Base-by-base conservation (phyloP, 2,113 vertebrate genomes). In the Oriolus oriolus region DNA sequence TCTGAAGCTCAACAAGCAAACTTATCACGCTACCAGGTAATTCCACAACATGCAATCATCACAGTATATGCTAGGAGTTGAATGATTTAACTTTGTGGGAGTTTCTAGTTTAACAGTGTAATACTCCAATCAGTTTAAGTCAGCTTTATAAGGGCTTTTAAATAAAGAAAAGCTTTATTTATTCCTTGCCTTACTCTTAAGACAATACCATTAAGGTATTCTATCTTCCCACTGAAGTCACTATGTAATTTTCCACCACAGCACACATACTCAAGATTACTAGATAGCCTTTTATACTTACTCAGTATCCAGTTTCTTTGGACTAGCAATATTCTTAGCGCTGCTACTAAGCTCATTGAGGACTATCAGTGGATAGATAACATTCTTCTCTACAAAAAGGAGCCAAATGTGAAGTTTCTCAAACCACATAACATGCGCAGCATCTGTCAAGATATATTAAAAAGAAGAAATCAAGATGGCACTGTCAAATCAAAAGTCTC, bases 341-440 rank as follows among this genome's bases (percentile, higher is more conserved):
- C 99, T 99, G 97, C 98, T 98, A 35, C 99, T 99, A 85, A 99
- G 98, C 95, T 99, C 99, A 93, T 99, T 99, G 33, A 99, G 99
- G 97, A 99, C 99, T 96, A 99, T 98, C 75, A 99, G 97, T 4
- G 99, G 99, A 88, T 99, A 99, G 79, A 99, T 99, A 87, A 99
- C 76, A 89, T 99, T 99, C 97, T 99, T 99, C 90, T 99, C 99
- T 96, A 99, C 89, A 95, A 99, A 99, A 91, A 99, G 98, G 96
- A 99, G 98, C 99, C 99, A 99, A 85, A 99, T 99, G 9, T 99
- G 99, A 87, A 99, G 98, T 95, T 99, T 99, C 93, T 99, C 99
- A 96, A 99, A 99, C 99, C 99, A 99, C 99, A 99, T 99, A 87
- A 99, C 98, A 53, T 99, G 99, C 24, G 99, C 99, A 17, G 99